These are phyloP conservation scores for Mesoligia furuncula DNA, from an alignment of 2,888 invertebrate genomes.

Conservation along the genomic window DNA sequence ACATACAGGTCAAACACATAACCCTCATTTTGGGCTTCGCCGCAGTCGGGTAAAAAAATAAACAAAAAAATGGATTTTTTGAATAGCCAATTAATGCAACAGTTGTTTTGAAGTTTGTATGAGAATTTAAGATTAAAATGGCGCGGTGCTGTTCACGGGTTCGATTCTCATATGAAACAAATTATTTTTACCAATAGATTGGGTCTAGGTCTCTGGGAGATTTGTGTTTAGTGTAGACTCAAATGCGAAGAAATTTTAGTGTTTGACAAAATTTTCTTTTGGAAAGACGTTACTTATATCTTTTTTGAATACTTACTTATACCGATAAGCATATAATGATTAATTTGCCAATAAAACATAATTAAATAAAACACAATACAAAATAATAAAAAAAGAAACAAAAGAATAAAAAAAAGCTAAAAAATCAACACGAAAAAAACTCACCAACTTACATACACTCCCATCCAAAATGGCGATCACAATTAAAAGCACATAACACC, in stretches of 20 bases:
- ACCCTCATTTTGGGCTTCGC: no score
- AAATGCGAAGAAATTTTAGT: not conserved
- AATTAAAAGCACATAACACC: slow-evolving; percentile 54
- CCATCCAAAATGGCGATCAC: slow-evolving; percentile 52
- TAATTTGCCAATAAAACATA: no score
- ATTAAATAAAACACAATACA: not conserved
- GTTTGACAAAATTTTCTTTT: not conserved
- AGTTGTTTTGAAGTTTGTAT: not conserved
- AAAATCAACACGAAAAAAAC: not conserved
- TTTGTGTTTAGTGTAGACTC: not conserved
- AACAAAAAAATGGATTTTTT: not conserved
- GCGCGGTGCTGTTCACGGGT: not conserved
- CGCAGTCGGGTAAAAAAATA: no score
- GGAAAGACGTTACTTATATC: no score
- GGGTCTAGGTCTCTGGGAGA: not conserved
- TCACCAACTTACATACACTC: slow-evolving; percentile 42
- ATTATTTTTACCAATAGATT: not conserved
- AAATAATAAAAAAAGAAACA: not conserved
- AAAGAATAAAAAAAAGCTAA: not conserved
- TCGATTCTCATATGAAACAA: not conserved
- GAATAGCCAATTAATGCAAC: not conserved
- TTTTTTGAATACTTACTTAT: no score
- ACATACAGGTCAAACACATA: no score
- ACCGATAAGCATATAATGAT: no score
- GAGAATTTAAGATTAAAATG: not conserved